Percentiles rank a stretch among this genome's conserved stretches.
Evolutionary conservation across 2,113 vertebrate species (phyloP).

Genomic region (Hippocampus abdominalis): DNA sequence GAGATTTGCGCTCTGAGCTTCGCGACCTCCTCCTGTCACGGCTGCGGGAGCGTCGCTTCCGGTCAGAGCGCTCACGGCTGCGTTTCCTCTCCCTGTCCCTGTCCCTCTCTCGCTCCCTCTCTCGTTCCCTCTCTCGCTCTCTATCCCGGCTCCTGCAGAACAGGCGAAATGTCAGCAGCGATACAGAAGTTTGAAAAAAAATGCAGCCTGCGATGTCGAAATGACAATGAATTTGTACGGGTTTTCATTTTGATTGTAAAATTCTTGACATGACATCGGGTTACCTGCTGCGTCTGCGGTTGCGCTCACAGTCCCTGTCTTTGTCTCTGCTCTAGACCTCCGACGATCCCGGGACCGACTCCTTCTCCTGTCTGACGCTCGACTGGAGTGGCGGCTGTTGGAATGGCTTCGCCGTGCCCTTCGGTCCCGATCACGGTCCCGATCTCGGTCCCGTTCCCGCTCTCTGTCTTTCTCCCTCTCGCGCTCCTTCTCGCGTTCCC

Average conservation of each 20-base stretch:
- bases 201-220: not conserved
- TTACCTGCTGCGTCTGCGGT: conserved; percentile 90
- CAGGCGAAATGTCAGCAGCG: not conserved
- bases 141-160: conserved; percentile 78
- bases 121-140: conserved; percentile 50
- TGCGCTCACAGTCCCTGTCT: conserved; percentile 79
- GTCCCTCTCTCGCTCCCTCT: conserved; percentile 41
- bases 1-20: conserved; percentile 89
- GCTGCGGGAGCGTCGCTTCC: conserved; percentile 91
- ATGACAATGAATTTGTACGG: not conserved
- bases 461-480: conserved; percentile 76
- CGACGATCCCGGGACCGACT: conserved; percentile 91
- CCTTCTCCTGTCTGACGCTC: conserved; percentile 86
- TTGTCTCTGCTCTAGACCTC: conserved; percentile 90
- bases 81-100: conserved; percentile 55
- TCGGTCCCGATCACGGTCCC: conserved; percentile 80
- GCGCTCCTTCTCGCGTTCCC: conserved; percentile 77
- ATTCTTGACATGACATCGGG: not conserved
- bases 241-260: not conserved
- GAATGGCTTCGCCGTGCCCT: conserved; percentile 89
- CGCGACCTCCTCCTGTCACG: conserved; percentile 87
- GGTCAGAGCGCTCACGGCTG: conserved; percentile 83
- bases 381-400: conserved; percentile 88
- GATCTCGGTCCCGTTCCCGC: conserved; percentile 72
- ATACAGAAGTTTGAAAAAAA: not conserved